Evolutionary conservation across 1,140 invertebrate species (phyloP).

Genomic region (Apis mellifera): Amel_HAv3.1 CM009936.2:4859501-4860000

Average conservation of each 20-base stretch:
- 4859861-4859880: conserved; percentile 8
- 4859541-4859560: not conserved
- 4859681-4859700: not conserved
- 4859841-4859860: conserved; percentile 2
- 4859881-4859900: not conserved
- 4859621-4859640: not conserved
- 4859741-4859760: not conserved
- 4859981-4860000: conserved; percentile 49
- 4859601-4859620: too few relatives aligned
- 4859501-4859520: not conserved
- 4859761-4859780: not conserved
- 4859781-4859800: not conserved
- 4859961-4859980: conserved; percentile 48
- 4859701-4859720: too few relatives aligned
- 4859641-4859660: not conserved
- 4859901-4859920: conserved; percentile 22
- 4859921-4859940: conserved; percentile 36
- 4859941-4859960: conserved; percentile 19
- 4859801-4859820: conserved; percentile 16
- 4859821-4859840: not conserved
- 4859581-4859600: too few relatives aligned
- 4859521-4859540: not conserved
- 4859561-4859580: not conserved
- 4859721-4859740: too few relatives aligned
- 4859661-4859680: not conserved